Conservation (phyloP, 1,140 invertebrate species). For the Drosophila biarmipes region DNA sequence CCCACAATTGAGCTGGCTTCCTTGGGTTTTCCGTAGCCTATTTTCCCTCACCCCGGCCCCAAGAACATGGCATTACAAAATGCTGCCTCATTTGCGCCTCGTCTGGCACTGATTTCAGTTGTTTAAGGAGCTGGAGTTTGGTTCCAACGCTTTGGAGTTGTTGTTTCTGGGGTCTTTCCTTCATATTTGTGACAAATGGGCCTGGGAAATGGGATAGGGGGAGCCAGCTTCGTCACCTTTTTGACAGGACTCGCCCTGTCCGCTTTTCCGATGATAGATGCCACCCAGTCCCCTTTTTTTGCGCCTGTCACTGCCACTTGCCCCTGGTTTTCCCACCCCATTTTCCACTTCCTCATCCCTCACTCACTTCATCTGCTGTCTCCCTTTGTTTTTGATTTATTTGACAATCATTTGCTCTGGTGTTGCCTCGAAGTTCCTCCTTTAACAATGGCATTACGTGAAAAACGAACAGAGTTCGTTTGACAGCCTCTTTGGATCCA, state of each 20-base stretch:
- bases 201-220: constrained; percentile 7
- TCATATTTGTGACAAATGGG: constrained; percentile 79
- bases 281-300: constrained; percentile 14
- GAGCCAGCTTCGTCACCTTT: constrained; percentile 71
- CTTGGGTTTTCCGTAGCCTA: background rate
- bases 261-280: constrained; percentile 41
- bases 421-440: constrained; percentile 22
- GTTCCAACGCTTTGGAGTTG: constrained; percentile 3
- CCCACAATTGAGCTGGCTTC: constrained; percentile 57
- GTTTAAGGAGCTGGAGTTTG: constrained; percentile 27
- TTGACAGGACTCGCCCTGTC: constrained; percentile 50
- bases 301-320: constrained; percentile 24
- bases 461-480: constrained; percentile 63
- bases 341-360: background rate
- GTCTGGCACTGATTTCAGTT: constrained; percentile 64
- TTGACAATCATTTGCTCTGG: constrained; percentile 78
- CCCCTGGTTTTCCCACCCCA: background rate
- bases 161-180: constrained; percentile 3
- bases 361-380: constrained; percentile 39
- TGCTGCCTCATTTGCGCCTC: constrained; percentile 75
- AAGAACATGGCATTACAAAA: constrained; percentile 46
- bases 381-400: constrained; percentile 71
- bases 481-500: constrained; percentile 11
- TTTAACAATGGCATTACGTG: constrained; percentile 71
- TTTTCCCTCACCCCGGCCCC: background rate